Evolutionary conservation across 2,797 vertebrate species (phyloP), one percentile per base, ranked within the genome.

Genomic region (Choloepus didactylus): DNA sequence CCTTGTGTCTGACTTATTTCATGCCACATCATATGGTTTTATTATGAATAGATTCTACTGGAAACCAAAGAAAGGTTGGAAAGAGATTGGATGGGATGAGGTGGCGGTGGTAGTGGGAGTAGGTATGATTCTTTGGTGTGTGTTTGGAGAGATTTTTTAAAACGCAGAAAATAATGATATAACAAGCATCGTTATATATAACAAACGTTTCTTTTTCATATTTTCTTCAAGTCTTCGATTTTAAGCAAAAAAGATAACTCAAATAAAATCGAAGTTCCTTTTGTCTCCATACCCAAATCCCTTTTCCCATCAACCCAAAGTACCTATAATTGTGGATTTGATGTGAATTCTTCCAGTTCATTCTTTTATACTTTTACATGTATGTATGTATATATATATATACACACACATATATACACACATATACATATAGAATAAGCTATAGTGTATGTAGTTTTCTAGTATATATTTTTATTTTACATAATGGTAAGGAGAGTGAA

Each of bases 201-300:
- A 46, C 73, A 15, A 14, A 14, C 7, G 51, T 92, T 67, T 79
- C 1, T 49, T 93, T 79, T 85, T 51, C 27, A n/a, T 76, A 72
- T 93, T 95, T 86, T 6, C 35, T 76, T 72, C 19, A 67, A 59
- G 66, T 44, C 21, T 79, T 90, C 94, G 14, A 85, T 62, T 83
- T 95, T 87, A 82, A 31, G 11, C 9, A 84, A 51, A 38, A 72
- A 87, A 86, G 76, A 72, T 69, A 51, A 2, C 31, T 16, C 6
- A 77, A 83, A 96, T 94, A 59, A 44, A 94, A 73, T 49, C 72
- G 15, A 69, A 54, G 15, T 44, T 56, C 35, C 5, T 87, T 87
- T 79, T 60, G 66, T 23, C 16, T 67, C 18, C 38, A 41, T 54
- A 19, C 16, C 10, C 23, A 81, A 31, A 21, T 29, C 6, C 25